Evolutionary conservation across 2,113 vertebrate species (phyloP).

Genomic region (Corythoichthys haematopterus): DNA sequence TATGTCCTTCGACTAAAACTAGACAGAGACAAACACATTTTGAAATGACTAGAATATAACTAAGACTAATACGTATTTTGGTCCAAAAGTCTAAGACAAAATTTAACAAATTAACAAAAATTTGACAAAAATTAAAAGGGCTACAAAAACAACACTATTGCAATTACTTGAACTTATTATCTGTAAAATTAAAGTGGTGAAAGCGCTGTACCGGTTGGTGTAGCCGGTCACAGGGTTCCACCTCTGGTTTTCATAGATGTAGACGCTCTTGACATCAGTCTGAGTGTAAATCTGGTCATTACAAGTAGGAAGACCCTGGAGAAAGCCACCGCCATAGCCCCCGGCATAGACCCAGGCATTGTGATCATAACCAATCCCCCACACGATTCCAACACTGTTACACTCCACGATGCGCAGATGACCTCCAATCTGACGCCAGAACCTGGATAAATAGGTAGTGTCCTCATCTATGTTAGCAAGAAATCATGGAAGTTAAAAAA

Average conservation of each 20-base stretch:
- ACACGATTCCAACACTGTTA: conserved; percentile 83
- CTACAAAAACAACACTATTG: not conserved
- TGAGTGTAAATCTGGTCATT: conserved; percentile 85
- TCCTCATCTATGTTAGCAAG: not conserved
- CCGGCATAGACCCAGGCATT: conserved; percentile 88
- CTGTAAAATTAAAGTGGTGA: not conserved
- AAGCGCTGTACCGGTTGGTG: conserved; percentile 77
- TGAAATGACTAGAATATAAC: too few species aligned
- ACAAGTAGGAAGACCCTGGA: conserved; percentile 85
- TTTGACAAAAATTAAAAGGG: not conserved
- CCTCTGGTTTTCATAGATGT: conserved; percentile 96
- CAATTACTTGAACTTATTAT: not conserved
- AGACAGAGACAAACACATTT: too few species aligned
- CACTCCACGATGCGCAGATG: conserved; percentile 85
- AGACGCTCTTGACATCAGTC: conserved; percentile 85
- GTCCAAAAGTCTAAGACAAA: not conserved
- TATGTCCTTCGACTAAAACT: too few species aligned
- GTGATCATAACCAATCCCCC: conserved; percentile 90
- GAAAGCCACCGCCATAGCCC: conserved; percentile 86
- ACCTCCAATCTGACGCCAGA: conserved; percentile 92
- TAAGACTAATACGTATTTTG: too few species aligned
- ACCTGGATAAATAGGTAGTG: conserved; percentile 70
- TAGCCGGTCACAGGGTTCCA: conserved; percentile 97
- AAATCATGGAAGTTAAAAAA: not conserved
- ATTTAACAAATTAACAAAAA: too few species aligned